Percentiles rank a stretch among this genome's conserved stretches.
Conservation (phyloP, 1,140 invertebrate species). For the Lucilia sericata region DNA sequence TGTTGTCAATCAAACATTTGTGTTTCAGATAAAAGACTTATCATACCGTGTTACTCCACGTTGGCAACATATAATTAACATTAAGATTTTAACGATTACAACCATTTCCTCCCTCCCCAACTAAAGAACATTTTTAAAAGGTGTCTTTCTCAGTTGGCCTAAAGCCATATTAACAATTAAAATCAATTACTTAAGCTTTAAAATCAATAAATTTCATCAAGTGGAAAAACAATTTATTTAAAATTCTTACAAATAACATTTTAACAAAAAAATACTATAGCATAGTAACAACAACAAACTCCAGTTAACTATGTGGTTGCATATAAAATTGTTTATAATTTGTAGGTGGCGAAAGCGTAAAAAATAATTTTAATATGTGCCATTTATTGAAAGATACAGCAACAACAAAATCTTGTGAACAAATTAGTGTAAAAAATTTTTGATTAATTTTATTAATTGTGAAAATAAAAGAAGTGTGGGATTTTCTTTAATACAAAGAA, state of each 20-base stretch:
- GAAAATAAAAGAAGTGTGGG: not conserved
- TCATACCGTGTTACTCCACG: not conserved
- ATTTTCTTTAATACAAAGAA: not conserved
- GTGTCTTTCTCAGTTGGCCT: not conserved
- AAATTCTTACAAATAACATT: not conserved
- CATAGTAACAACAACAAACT: too few species aligned
- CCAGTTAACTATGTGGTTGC: not conserved
- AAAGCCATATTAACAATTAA: not conserved
- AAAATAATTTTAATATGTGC: not conserved
- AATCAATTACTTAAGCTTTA: constrained; percentile 24
- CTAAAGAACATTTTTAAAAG: not conserved
- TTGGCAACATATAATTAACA: not conserved
- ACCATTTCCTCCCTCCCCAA: not conserved
- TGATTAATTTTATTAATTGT: not conserved
- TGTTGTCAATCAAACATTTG: not conserved
- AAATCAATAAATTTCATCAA: not conserved
- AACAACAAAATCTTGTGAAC: not conserved
- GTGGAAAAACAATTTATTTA: constrained; percentile 7
- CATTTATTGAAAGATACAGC: not conserved
- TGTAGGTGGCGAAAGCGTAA: constrained; percentile 14
- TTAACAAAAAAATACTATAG: not conserved
- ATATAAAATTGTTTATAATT: not conserved
- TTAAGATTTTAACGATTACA: not conserved
- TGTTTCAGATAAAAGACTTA: not conserved
- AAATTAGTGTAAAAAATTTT: constrained; percentile 14